Base-by-base conservation (phyloP, 2,888 invertebrate species). In the Lathronympha strigana region DNA sequence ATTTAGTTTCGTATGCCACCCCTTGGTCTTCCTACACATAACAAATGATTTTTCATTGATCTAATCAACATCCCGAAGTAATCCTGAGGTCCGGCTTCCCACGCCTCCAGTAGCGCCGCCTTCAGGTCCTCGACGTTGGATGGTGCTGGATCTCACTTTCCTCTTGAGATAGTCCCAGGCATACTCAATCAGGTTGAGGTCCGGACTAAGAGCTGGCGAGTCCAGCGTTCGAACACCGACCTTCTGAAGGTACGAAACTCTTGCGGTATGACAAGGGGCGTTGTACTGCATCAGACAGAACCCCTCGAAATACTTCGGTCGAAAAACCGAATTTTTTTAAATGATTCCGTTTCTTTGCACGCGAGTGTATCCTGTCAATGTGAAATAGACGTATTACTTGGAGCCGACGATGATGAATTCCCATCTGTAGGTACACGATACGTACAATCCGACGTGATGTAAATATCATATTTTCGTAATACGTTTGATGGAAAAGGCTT, bases 171-270 rank as follows among this genome's bases (percentile, higher is more conserved):
- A 21, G 62, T 55, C 62, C 62, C 62, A 54, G 2, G 31, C 19
- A n/a, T 63, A 54, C 25, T 63, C 54, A 5, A 47, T 47, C 9
- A 47, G 54, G 17, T 62, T 62, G 3, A 62, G 47, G 33, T 54
- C 54, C 4, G 54, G 54, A n/a, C 62, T 63, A 11, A 38, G 17
- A 21, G 54, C 45, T 45, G 54, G 62, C 31, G 45, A 51, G 23
- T 31, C 4, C 15, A 64, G 8, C 8, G 49, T 43, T 9, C 2
- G 11, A 31, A 63, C 50, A n/a, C 49, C 49, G 8, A 40, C 33
- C 49, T 17, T 55, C 57, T 1, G 17, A 25, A n/a, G n/a, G n/a
- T n/a, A n/a, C n/a, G 51, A 45, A 19, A 31, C 28, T 8, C 15
- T 31, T 4, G 51, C 63, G 31, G 58, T 45, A n/a, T 61, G 51